Percentiles rank a stretch among this genome's conserved stretches.
Conservation (phyloP, 2,888 invertebrate species). For the Cosmorhoe ocellata region DNA sequence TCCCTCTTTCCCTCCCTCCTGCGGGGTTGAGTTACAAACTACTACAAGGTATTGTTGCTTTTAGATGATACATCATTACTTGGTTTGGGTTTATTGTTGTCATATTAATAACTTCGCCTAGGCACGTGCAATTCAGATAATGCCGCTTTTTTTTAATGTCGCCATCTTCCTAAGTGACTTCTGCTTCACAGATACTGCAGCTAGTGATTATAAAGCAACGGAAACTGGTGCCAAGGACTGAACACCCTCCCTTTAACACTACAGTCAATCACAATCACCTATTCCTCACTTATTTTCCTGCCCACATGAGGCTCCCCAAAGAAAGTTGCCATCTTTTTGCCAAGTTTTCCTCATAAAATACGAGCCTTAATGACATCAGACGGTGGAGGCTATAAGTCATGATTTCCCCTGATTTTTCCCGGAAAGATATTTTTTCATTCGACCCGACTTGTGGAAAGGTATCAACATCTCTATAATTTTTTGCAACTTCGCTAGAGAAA, state of each 20-base stretch:
- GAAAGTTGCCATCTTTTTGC: conserved; percentile 17
- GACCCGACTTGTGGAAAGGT: conserved; percentile 11
- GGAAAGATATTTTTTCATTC: conserved; percentile 62
- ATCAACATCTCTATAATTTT: not conserved
- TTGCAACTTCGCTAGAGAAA: too few species aligned
- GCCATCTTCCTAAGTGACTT: too few species aligned
- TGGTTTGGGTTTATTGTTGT: not conserved
- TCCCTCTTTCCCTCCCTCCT: conserved; percentile 64
- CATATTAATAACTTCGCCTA: too few species aligned
- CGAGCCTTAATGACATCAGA: conserved; percentile 64
- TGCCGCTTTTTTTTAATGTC: too few species aligned
- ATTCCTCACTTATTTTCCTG: not conserved
- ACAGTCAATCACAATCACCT: not conserved
- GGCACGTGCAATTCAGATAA: too few species aligned
- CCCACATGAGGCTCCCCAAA: conserved; percentile 13
- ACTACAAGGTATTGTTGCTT: conserved; percentile 25
- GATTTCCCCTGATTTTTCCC: conserved; percentile 64
- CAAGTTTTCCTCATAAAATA: conserved; percentile 52
- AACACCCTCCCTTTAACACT: too few species aligned
- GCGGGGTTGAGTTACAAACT: conserved; percentile 47
- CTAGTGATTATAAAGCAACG: too few species aligned
- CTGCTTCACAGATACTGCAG: too few species aligned
- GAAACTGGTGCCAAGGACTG: too few species aligned
- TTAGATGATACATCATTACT: conserved; percentile 16
- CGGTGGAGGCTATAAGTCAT: conserved; percentile 68